Base-by-base conservation (phyloP, 2,888 invertebrate genomes). In the Diaprepes abbreviatus region DNA sequence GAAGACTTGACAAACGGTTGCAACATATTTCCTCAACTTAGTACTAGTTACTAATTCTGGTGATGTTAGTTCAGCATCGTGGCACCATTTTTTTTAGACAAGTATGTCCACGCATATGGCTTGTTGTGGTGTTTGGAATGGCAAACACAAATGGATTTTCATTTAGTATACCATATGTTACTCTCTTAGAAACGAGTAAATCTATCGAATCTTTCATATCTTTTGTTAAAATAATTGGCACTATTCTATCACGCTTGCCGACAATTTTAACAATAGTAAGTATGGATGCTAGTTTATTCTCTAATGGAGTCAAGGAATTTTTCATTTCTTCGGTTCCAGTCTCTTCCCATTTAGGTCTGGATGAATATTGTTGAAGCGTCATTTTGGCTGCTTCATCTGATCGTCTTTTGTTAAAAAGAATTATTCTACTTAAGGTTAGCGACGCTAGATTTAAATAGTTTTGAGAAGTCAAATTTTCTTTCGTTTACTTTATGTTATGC, bases 1-100 rank as follows among this genome's bases (percentile, higher is more conserved):
- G 17, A 78, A 74, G 1, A 76, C 40, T 65, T 78, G 77, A 40
- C 70, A 72, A n/a, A 78, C 76, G 10, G 78, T 78, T 12, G 77
- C 78, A 21, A 75, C 63, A 45, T 77, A 76, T 54, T 78, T 78
- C 43, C 76, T 50, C 10, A 77, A 63, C 66, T 77, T 77, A 17
- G 76, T 77, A n/a, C 75, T 58, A 2, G 73, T 76, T 10, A 76
- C 69, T 10, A 43, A 24, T 5, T 73, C 72, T 28, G 74, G 74
- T n/a, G 28, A 43, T 50, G 70, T 21, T 16, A 74, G 60, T 9
- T 50, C 24, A 24, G 65, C 68, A 19, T 73, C 63, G 10, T n/a
- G 7, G 12, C 59, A 69, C 17, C 36, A 65, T 60, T 68, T 68
- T 57, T n/a, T 38, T 65, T 6, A 74, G 17, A 45, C 68, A 70